Evolutionary conservation across 1,140 invertebrate species (phyloP), one percentile per base, ranked within the genome.

Genomic region (Rhynchophorus ferrugineus): DNA sequence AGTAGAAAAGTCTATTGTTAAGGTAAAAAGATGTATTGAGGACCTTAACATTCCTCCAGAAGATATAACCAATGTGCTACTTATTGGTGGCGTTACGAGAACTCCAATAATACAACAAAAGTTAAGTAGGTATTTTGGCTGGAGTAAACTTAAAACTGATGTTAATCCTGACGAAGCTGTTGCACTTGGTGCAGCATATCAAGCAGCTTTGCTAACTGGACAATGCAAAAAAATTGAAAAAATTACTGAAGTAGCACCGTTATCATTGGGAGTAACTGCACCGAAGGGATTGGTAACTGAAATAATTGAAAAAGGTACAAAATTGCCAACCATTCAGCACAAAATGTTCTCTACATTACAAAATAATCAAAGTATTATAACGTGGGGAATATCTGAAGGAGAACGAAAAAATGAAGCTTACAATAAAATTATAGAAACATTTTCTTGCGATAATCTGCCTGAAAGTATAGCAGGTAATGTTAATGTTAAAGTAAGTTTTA

Each of bases 81-180:
- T 82, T 11, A 79, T 81, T 37, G 80, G 80, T 39, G 80, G 80
- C 3, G 79, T 77, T 3, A 82, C 79, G 18, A 69, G 80, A 52
- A 81, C 82, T 51, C 80, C 79, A n/a, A 79, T 78, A 62, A 71
- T 82, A 38, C 76, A 47, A 29, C 34, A 49, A 24, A 17, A 43
- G 19, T 45, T 62, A 22, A 35, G 42, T 20, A 72, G 59, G 69
- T 80, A 73, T 62, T 83, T 84, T 65, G 59, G 57, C 14, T 56
- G 24, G 1, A 45, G 59, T 47, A 46, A 54, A 11, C 57, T 62
- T 14, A 48, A 49, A 44, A 56, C 29, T 43, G 53, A 49, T 33
- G 22, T 66, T 11, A 69, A 69, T 46, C 69, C 67, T 22, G 72
- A 73, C 59, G 75, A 60, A 43, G 49, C 42, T 29, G 56, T 60